These are phyloP conservation scores for Temnothorax curvispinosus DNA, from an alignment of 1,140 invertebrate genomes.

Conservation along the genomic window DNA sequence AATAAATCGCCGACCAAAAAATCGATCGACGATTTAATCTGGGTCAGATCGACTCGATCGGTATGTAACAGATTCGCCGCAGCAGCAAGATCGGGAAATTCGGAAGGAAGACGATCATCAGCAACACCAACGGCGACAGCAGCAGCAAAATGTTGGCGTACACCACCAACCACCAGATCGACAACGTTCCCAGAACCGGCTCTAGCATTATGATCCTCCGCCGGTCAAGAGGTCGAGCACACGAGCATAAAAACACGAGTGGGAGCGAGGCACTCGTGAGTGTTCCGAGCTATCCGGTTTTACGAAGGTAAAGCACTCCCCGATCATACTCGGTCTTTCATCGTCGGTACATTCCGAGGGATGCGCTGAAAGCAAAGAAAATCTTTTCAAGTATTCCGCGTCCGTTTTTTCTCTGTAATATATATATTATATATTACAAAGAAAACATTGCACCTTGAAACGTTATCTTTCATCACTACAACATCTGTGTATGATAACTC, in stretches of 20 bases:
- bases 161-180: conserved; percentile 81
- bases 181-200: conserved; percentile 78
- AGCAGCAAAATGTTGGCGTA: conserved; percentile 81
- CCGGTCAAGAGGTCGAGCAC: conserved; percentile 22
- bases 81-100: conserved; percentile 83
- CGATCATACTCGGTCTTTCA: conserved; percentile 49
- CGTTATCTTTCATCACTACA: not conserved
- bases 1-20: not conserved
- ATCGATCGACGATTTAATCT: not conserved
- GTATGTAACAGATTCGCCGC: conserved; percentile 83
- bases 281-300: conserved; percentile 45
- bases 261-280: conserved; percentile 2
- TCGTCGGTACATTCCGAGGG: not conserved
- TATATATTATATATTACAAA: not conserved
- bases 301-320: not conserved
- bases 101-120: conserved; percentile 81
- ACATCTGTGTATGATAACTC: not conserved
- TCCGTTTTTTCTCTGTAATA: not conserved
- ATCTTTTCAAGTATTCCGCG: not conserved
- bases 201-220: conserved; percentile 76
- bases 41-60: conserved; percentile 82
- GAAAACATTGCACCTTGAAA: not conserved
- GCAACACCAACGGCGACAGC: conserved; percentile 81
- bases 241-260: conserved; percentile 20
- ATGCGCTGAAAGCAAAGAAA: conserved; percentile 43